phyloP scores from a whole-genome alignment of 2,888 invertebrate species.

The Elysia crispata region DNA sequence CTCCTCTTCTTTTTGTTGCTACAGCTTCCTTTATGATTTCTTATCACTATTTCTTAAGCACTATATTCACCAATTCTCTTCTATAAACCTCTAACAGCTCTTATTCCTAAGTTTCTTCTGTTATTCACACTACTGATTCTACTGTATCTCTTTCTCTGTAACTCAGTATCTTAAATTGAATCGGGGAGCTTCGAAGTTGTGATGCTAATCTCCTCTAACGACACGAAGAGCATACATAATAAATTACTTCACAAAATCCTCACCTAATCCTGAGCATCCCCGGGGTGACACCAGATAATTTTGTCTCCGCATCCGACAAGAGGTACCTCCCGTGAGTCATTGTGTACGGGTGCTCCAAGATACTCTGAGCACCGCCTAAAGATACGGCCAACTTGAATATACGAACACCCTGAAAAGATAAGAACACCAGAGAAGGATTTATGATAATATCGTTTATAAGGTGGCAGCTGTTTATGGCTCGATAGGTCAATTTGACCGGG shows the following conservation, averaged over 20 bases:
- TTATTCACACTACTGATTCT: too few species aligned
- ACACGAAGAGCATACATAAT: not conserved
- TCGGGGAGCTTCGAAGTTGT: too few species aligned
- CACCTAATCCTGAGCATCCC: constrained; percentile 86
- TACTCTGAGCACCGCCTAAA: constrained; percentile 95
- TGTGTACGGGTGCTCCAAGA: constrained; percentile 92
- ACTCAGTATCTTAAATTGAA: too few species aligned
- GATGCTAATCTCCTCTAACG: too few species aligned
- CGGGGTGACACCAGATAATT: constrained; percentile 88
- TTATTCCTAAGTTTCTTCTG: too few species aligned
- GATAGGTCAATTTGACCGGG: too few species aligned
- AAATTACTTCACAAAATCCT: not conserved
- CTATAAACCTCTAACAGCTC: too few species aligned
- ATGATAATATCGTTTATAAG: not conserved
- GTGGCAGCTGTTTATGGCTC: not conserved
- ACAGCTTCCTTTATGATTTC: too few species aligned
- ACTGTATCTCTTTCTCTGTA: too few species aligned
- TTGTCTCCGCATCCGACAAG: constrained; percentile 84
- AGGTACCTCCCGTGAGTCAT: constrained; percentile 96
- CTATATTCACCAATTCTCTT: too few species aligned
- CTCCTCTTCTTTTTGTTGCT: too few species aligned
- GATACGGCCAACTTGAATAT: constrained; percentile 86
- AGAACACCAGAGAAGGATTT: not conserved
- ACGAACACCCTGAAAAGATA: constrained; percentile 59
- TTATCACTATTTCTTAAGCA: too few species aligned